Evolutionary conservation across 1,140 invertebrate species (phyloP), one percentile per base, ranked within the genome.

Genomic region (Dinothrombium tinctorium): DNA sequence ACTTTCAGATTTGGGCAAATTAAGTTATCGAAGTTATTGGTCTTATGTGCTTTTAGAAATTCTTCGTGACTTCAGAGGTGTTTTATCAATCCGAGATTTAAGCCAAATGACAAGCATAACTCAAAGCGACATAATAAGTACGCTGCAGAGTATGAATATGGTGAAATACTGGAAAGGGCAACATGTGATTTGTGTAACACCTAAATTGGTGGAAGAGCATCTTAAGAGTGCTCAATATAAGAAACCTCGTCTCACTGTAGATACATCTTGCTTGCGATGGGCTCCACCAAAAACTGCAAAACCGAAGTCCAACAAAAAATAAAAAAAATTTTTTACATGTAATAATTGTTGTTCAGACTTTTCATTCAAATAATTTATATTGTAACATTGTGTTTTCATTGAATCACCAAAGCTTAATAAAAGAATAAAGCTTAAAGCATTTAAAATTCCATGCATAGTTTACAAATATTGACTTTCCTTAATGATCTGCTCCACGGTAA

Each of bases 21-120:
- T 96, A 2, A 92, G 83, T 49, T 98, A 98, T 55, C 68, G 89
- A 40, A 92, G 84, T 53, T 98, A 95, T 53, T 98, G 92, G 92
- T 87, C 83, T 21, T 95, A 84, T 74, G 76, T 94, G 0, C 61
- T 96, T 15, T 59, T 96, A 29, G 84, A 92, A 59, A 80, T 90
- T 39, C 67, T 98, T 33, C 64, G 79, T 41, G 75, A 81, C 53
- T 76, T 75, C 48, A 64, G 69, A 39, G 82, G 81, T 6, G 83
- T 79, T 25, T 63, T 90, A 15, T 82, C 78, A 44, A 89, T 96
- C 47, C 87, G 87, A 62, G 84, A 94, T 61, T 62, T 96, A 28
- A 87, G 82, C 61, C 71, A 81, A 53, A 78, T 89, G 73, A 95
- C 87, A 2, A 84, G 82, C 52, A 94, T 95, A 46, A 78, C 83